Base-by-base conservation (phyloP, 1,140 invertebrate species). In the Sarcophaga bullata region DNA sequence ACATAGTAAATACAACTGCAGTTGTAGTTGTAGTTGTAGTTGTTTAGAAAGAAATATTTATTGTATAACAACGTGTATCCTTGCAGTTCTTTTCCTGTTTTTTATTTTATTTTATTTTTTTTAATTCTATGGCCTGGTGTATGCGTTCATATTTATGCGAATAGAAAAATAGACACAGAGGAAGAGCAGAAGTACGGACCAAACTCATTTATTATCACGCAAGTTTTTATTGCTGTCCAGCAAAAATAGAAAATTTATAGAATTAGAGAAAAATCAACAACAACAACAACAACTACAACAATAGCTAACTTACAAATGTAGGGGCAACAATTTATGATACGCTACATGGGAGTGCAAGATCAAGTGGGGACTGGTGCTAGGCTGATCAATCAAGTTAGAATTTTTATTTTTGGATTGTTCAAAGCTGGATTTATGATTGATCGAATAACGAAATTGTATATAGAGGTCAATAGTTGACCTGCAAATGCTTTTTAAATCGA, bases 191-290 rank as follows among this genome's bases (percentile, higher is more conserved):
- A 37, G 25, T 37, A 37, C 62, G 17, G 19, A 19, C 62, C 1
- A 68, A 68, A 68, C 62, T 68, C 62, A 68, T 68, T 68, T 68
- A 68, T 68, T 68, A 68, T 68, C 62, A 68, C 25, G 25, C 62
- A 68, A 68, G 62, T 68, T 68, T 68, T 68, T 68, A 68, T 68
- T 68, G 17, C 17, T 25, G 62, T 25, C 6, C 8, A 68, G 62
- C n/a, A 68, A 68, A 68, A 37, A 37, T 37, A 37, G 25, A 37
- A 37, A 37, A 37, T 37, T 37, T 37, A 37, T 37, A 37, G 25
- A 37, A 37, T 37, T 37, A 37, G 25, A 37, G 4, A 68, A 68
- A 62, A 15, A 62, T 15, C 54, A 68, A 68, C 62, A 25, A 13
- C 50, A 52, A 52, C 13, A 52, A 52, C 1, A 52, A 52, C 13